Conservation (phyloP, 2,113 vertebrate genomes). For the Crypturellus undulatus region DNA sequence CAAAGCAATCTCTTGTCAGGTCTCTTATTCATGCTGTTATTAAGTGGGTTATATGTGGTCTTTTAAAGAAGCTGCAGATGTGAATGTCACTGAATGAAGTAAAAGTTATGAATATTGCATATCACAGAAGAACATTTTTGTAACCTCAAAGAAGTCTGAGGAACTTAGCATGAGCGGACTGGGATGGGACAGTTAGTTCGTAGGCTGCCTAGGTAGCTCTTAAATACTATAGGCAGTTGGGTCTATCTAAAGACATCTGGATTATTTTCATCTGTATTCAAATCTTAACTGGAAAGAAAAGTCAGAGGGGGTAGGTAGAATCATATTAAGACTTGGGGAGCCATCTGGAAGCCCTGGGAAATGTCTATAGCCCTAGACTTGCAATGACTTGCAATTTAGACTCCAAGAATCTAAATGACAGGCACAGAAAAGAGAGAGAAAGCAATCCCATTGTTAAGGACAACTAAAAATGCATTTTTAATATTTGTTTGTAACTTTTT, state of each 20-base stretch:
- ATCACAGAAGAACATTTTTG: background rate
- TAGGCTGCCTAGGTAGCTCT: constrained; percentile 25
- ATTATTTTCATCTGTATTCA: constrained; percentile 64
- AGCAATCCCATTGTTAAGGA: background rate
- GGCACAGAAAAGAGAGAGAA: background rate
- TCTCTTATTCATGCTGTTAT: background rate
- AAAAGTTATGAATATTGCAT: background rate
- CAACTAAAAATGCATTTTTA: background rate
- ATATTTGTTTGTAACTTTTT: background rate
- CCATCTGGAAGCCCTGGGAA: constrained; percentile 47
- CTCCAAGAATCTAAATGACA: background rate
- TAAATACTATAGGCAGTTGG: constrained; percentile 58
- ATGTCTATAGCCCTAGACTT: background rate
- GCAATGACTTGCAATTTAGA: background rate
- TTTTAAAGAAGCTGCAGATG: background rate
- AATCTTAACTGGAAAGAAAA: constrained; percentile 48
- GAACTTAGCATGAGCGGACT: constrained; percentile 27
- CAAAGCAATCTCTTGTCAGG: background rate
- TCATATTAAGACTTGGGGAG: background rate
- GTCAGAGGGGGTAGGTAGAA: constrained; percentile 40
- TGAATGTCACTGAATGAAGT: background rate
- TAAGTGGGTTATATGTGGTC: background rate
- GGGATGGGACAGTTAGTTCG: constrained; percentile 57
- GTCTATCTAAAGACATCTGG: constrained; percentile 61
- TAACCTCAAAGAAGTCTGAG: background rate